Conservation (phyloP, 2,797 vertebrate species). For the Poeciliopsis turneri region DNA sequence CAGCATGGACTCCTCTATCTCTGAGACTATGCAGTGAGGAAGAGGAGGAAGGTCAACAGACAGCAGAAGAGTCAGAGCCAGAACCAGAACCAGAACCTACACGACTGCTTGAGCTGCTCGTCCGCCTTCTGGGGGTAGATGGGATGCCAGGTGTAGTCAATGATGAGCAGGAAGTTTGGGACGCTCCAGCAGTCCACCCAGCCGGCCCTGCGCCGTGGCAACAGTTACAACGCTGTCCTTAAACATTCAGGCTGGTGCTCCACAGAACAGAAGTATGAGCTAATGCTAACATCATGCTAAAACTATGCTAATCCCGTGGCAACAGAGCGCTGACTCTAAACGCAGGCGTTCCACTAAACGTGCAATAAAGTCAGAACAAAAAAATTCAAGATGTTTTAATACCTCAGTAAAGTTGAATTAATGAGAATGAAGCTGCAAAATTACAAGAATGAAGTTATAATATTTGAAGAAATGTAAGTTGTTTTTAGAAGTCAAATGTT, state of each 20-base stretch:
- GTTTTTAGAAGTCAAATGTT: too few relatives aligned
- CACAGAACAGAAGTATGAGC: not conserved
- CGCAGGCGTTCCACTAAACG: too few relatives aligned
- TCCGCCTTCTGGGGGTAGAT: conserved; percentile 98
- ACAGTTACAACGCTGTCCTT: not conserved
- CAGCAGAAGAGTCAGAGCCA: not conserved
- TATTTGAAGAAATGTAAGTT: too few relatives aligned
- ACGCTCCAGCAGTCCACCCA: conserved; percentile 99
- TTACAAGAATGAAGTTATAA: too few relatives aligned
- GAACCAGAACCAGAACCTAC: conserved; percentile 78
- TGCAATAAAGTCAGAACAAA: too few relatives aligned
- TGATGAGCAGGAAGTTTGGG: conserved; percentile 92
- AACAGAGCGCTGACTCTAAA: too few relatives aligned
- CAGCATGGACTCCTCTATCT: conserved; percentile 95
- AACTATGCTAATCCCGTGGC: too few relatives aligned
- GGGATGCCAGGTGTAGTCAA: conserved; percentile 98
- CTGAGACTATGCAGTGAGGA: conserved; percentile 83
- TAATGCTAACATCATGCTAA: not conserved
- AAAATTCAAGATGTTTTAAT: too few relatives aligned
- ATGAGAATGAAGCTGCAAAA: too few relatives aligned
- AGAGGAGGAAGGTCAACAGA: not conserved
- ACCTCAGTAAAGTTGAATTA: too few relatives aligned
- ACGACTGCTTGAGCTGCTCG: conserved; percentile 93
- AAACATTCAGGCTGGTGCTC: not conserved
- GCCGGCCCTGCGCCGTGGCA: conserved; percentile 81